phyloP scores from a whole-genome alignment of 2,888 invertebrate species.

The Euclidia mi region DNA sequence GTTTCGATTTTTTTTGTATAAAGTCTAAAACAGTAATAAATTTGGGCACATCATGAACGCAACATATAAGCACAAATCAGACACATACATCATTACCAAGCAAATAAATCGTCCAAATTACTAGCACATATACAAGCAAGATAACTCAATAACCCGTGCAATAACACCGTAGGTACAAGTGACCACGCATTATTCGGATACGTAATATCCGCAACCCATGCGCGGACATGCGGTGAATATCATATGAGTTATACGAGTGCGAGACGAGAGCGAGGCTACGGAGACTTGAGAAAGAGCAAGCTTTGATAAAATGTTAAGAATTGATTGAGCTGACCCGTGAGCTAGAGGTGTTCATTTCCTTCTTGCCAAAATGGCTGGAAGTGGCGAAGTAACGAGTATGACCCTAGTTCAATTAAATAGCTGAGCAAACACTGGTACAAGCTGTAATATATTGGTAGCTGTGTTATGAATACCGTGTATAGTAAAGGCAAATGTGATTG shows the following conservation, averaged over 20 bases:
- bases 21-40: too few relatives aligned
- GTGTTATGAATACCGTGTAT: too few relatives aligned
- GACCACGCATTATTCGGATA: slow-evolving; percentile 50
- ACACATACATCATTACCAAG: neutral
- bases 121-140: slow-evolving; percentile 47
- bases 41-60: too few relatives aligned
- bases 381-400: too few relatives aligned
- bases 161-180: slow-evolving; percentile 53
- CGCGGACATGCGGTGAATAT: slow-evolving; percentile 51
- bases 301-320: slow-evolving; percentile 3
- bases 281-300: neutral
- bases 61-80: slow-evolving; percentile 6
- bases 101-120: slow-evolving; percentile 45
- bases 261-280: neutral
- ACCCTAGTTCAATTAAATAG: too few relatives aligned
- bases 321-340: too few relatives aligned
- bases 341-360: too few relatives aligned
- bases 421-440: too few relatives aligned
- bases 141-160: slow-evolving; percentile 56
- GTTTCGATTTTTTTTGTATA: too few relatives aligned
- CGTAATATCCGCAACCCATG: slow-evolving; percentile 52
- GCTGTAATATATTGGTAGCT: too few relatives aligned
- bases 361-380: too few relatives aligned
- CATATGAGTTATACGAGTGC: slow-evolving; percentile 8
- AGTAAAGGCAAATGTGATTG: too few relatives aligned